These are phyloP conservation scores for Pangasianodon gigas DNA, from an alignment of 2,113 vertebrate species.

Conservation along the genomic window DNA sequence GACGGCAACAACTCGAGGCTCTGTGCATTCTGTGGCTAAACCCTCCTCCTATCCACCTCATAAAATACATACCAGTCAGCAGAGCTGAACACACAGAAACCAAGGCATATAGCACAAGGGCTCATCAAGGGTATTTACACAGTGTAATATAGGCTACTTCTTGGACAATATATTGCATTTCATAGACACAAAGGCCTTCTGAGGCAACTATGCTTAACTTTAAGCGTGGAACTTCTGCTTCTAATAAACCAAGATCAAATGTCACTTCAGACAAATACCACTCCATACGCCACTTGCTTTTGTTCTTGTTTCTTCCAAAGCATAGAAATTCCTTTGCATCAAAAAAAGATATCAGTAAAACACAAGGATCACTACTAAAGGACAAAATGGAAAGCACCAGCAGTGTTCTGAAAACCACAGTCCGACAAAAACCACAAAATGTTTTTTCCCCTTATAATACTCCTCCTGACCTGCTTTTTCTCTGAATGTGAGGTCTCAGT, in stretches of 20 bases:
- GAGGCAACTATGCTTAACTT: background rate
- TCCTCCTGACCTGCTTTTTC: constrained; percentile 13
- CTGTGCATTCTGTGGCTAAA: constrained; percentile 57
- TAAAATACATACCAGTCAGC: constrained; percentile 63
- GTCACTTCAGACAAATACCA: background rate
- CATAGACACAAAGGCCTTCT: background rate
- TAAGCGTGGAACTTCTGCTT: background rate
- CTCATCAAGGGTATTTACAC: background rate
- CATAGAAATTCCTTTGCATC: constrained; percentile 44
- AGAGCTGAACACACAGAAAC: constrained; percentile 41
- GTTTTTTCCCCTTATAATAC: background rate
- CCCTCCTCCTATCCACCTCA: constrained; percentile 51
- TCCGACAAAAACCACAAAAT: constrained; percentile 8
- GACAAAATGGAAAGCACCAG: constrained; percentile 4
- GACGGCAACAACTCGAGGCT: constrained; percentile 54
- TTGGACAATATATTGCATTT: background rate
- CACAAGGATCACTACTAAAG: constrained; percentile 3
- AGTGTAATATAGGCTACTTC: background rate
- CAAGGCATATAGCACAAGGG: background rate
- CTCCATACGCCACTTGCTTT: background rate
- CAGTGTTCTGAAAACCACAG: constrained; percentile 30
- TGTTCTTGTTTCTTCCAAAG: background rate
- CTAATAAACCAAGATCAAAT: background rate
- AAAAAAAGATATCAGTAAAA: constrained; percentile 40
- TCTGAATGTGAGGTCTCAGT: constrained; percentile 14